phyloP scores from a whole-genome alignment of 2,797 vertebrate genomes.

The Argentina silus region DNA sequence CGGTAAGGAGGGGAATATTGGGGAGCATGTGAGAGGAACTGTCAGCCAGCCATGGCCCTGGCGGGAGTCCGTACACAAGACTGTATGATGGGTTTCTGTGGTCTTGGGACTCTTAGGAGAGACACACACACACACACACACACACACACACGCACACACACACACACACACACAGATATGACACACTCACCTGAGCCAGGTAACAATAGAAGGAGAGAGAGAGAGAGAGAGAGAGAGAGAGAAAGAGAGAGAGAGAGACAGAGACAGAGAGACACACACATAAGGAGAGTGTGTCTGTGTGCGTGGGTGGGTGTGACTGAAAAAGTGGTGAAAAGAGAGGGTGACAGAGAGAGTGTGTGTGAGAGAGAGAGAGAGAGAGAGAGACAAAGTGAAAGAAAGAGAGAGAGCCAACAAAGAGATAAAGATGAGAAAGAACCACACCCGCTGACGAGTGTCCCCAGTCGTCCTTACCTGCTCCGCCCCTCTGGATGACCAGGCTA shows the following conservation, averaged over 20 bases:
- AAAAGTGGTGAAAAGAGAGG: neutral
- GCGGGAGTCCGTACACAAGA: neutral
- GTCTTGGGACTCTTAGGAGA: slow-evolving; percentile 11
- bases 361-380: neutral
- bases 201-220: neutral
- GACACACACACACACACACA: slow-evolving; percentile 33
- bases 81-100: slow-evolving; percentile 37
- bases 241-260: slow-evolving; percentile 17
- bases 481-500: slow-evolving; percentile 93
- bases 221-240: neutral
- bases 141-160: slow-evolving; percentile 34
- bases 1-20: neutral
- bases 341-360: neutral
- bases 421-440: slow-evolving; percentile 8
- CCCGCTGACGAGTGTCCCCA: neutral
- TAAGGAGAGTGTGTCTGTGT: neutral
- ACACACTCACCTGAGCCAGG: slow-evolving; percentile 9
- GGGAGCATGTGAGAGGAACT: slow-evolving; percentile 10
- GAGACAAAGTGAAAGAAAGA: neutral
- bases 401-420: neutral
- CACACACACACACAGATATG: slow-evolving; percentile 12
- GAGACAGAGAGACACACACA: neutral
- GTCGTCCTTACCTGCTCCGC: slow-evolving; percentile 84
- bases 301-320: neutral
- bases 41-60: neutral